Evolutionary conservation across 2,888 invertebrate genomes (phyloP), one percentile per base, ranked within the genome.

Genomic region (Stenichneumon culpator): DNA sequence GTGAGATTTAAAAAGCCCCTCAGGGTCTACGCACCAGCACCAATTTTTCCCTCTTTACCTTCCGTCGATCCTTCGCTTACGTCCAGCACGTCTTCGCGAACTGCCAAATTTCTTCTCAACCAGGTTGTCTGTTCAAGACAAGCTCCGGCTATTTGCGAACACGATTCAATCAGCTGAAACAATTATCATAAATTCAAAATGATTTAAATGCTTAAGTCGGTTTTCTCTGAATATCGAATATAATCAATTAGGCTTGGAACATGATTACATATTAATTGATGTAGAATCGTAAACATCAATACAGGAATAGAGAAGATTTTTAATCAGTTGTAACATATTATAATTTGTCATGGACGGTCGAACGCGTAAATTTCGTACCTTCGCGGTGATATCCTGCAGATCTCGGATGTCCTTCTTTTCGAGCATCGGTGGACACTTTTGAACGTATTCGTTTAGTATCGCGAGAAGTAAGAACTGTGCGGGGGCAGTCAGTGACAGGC

Each of bases 41-140:
- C 92, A 83, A 77, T 89, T 89, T 92, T 92, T 54, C 90, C 90
- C 82, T 93, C 91, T 88, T 92, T 92, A 87, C 93, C 92, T 89
- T 93, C 94, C 79, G 92, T 87, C 57, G 93, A 92, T 84, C 91
- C 92, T 86, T 94, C 94, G 22, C 91, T 89, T 36, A 95, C 95
- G n/a, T 94, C 94, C 9, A 94, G 93, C 19, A 95, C 95, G 84
- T 96, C 96, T 90, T 96, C 96, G 84, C 97, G 96, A 1, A 98
- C 98, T 69, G 97, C 97, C 84, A 97, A 95, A 94, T 97, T 97
- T 88, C 97, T 95, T 85, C 97, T 94, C 73, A 98, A 94, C 98
- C 98, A 98, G 0, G 98, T 98, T 0, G 98, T 98, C 93, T 98
- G 97, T 92, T 98, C 98, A 87, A 98, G 94, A 89, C 97, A 97